These are phyloP conservation scores for Brachionichthys hirsutus DNA, from an alignment of 2,113 vertebrate genomes.

Conservation along the genomic window DNA sequence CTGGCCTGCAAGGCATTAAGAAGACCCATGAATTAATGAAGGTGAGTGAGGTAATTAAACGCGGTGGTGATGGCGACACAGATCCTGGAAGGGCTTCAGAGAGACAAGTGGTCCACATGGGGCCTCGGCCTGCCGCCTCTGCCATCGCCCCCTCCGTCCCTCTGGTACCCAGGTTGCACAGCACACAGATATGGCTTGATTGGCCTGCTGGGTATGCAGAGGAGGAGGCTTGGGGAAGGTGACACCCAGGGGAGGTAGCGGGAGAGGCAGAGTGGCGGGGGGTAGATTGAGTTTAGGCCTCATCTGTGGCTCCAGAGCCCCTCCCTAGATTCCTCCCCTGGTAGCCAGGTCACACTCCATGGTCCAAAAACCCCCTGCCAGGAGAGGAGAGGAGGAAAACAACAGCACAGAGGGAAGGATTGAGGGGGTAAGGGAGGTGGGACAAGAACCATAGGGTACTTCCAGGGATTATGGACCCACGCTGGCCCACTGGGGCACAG, in stretches of 20 bases:
- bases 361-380: constrained; percentile 78
- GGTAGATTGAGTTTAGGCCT: constrained; percentile 79
- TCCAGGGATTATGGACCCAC: constrained; percentile 80
- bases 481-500: constrained; percentile 74
- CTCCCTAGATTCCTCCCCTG: constrained; percentile 80
- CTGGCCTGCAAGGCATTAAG: constrained; percentile 84
- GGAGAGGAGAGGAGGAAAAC: constrained; percentile 69
- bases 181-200: constrained; percentile 85
- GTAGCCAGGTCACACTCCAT: constrained; percentile 80
- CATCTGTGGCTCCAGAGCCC: constrained; percentile 87
- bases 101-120: constrained; percentile 80
- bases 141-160: constrained; percentile 31
- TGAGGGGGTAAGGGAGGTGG: constrained; percentile 61
- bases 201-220: constrained; percentile 86
- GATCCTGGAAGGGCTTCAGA: constrained; percentile 90
- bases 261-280: constrained; percentile 57
- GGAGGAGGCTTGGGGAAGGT: constrained; percentile 60
- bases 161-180: constrained; percentile 78
- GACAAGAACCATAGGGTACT: constrained; percentile 72
- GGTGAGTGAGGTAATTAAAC: constrained; percentile 92
- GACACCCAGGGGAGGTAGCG: constrained; percentile 69
- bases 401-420: constrained; percentile 67
- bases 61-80: constrained; percentile 77
- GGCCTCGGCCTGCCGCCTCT: constrained; percentile 56
- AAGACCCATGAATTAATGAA: constrained; percentile 93